Evolutionary conservation across 53 echinoderm and acorn worm genomes (phyloP).

Genomic region (Echinarachnius parma): DNA sequence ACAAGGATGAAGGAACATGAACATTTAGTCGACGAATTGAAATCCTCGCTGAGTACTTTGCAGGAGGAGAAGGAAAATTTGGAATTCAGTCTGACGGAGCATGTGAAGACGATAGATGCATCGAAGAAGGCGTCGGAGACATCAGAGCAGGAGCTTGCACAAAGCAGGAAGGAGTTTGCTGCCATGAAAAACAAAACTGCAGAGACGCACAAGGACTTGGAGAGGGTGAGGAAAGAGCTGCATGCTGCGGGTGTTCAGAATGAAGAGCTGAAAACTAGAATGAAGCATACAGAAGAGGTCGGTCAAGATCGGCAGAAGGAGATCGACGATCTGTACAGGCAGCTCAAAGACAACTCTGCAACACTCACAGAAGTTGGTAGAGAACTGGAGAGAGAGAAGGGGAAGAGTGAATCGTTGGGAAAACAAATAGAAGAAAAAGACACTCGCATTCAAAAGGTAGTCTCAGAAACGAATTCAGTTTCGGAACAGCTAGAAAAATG

Average conservation of each 20-base stretch:
- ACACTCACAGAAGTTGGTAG: slow-evolving; percentile 8
- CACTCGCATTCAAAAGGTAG: neutral
- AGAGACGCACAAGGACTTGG: slow-evolving; percentile 32
- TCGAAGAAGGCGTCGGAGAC: slow-evolving; percentile 17
- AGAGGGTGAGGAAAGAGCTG: slow-evolving; percentile 45
- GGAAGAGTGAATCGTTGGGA: slow-evolving; percentile 15
- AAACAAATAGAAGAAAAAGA: slow-evolving; percentile 8
- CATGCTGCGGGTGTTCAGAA: slow-evolving; percentile 39
- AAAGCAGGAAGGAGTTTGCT: slow-evolving; percentile 27
- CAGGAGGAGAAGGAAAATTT: slow-evolving; percentile 33
- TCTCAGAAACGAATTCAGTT: neutral
- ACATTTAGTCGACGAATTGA: slow-evolving; percentile 4
- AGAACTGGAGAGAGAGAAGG: slow-evolving; percentile 11
- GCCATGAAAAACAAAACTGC: slow-evolving; percentile 11
- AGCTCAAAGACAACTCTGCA: slow-evolving; percentile 14
- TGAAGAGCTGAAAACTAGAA: slow-evolving; percentile 24
- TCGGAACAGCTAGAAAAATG: slow-evolving; percentile 6
- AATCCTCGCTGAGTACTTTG: slow-evolving; percentile 10
- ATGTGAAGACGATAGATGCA: slow-evolving; percentile 12
- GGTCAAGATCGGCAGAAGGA: slow-evolving; percentile 41
- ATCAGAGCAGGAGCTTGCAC: slow-evolving; percentile 26
- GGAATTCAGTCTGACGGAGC: slow-evolving; percentile 28
- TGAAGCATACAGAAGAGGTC: slow-evolving; percentile 28
- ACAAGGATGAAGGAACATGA: no score
- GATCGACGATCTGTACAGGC: slow-evolving; percentile 33